Evolutionary conservation across 2,888 invertebrate genomes (phyloP).

Genomic region (Epirrhoe tristata): DNA sequence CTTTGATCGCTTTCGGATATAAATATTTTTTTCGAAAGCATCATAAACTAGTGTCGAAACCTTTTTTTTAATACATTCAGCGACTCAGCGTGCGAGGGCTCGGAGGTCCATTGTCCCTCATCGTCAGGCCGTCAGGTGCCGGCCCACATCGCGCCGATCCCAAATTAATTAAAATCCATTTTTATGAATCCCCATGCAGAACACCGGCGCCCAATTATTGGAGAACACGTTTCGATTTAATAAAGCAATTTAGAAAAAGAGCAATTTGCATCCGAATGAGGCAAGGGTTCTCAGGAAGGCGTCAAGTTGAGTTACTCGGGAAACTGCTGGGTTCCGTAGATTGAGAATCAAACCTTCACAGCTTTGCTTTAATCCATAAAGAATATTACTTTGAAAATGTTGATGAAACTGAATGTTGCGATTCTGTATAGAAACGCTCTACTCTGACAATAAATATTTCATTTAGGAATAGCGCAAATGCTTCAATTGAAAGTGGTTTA

Average conservation of each 20-base stretch:
- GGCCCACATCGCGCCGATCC: conserved; percentile 8
- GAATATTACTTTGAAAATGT: background rate
- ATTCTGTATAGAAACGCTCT: background rate
- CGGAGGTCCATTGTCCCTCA: conserved; percentile 11
- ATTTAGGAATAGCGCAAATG: background rate
- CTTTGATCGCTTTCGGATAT: no score
- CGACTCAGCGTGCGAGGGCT: background rate
- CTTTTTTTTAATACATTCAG: background rate
- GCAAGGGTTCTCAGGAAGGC: conserved; percentile 59
- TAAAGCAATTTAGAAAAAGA: conserved; percentile 81
- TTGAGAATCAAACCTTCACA: background rate
- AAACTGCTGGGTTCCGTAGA: conserved; percentile 24
- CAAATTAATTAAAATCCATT: conserved; percentile 42
- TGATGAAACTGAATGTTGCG: background rate
- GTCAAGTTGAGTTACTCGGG: background rate
- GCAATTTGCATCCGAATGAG: conserved; percentile 76
- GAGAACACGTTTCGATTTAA: conserved; percentile 80
- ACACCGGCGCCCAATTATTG: conserved; percentile 63
- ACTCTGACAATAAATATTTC: background rate
- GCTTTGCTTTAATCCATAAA: background rate
- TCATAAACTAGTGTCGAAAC: background rate
- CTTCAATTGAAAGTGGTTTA: background rate
- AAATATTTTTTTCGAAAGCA: background rate
- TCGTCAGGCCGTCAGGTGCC: background rate
- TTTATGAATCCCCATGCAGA: conserved; percentile 34